A percentile compares a stretch with the other conserved stretches of the same genome.
phyloP scores from a whole-genome alignment of 2,113 vertebrate genomes.

The Mobula birostris region DNA sequence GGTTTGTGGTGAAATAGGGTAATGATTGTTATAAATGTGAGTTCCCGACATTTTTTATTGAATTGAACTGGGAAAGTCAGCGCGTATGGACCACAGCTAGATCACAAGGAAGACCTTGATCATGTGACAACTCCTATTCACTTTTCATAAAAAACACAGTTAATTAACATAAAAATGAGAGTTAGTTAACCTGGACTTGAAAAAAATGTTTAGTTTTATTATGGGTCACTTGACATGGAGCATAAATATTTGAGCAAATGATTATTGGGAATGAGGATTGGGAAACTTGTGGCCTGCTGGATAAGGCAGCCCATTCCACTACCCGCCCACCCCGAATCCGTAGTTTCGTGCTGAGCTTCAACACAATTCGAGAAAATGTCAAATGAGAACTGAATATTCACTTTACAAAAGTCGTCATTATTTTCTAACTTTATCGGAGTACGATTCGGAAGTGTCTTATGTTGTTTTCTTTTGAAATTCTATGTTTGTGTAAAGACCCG shows the following conservation, averaged over 20 bases:
- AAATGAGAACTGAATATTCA: background rate
- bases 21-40: background rate
- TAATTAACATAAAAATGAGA: background rate
- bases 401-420: background rate
- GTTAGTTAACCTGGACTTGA: background rate
- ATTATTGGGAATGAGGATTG: background rate
- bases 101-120: background rate
- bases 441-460: background rate
- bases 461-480: background rate
- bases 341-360: background rate
- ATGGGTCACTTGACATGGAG: background rate
- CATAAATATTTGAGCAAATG: background rate
- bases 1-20: background rate
- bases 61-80: background rate
- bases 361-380: background rate
- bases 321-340: background rate
- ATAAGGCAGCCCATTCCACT: no score
- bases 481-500: conserved; percentile 43
- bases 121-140: background rate
- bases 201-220: background rate
- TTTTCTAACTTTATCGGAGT: background rate
- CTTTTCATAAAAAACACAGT: background rate
- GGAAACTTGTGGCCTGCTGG: background rate
- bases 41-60: background rate
- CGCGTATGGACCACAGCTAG: background rate